Evolutionary conservation across 2,113 vertebrate species (phyloP), one percentile per base, ranked within the genome.

Genomic region (Lepus europaeus): DNA sequence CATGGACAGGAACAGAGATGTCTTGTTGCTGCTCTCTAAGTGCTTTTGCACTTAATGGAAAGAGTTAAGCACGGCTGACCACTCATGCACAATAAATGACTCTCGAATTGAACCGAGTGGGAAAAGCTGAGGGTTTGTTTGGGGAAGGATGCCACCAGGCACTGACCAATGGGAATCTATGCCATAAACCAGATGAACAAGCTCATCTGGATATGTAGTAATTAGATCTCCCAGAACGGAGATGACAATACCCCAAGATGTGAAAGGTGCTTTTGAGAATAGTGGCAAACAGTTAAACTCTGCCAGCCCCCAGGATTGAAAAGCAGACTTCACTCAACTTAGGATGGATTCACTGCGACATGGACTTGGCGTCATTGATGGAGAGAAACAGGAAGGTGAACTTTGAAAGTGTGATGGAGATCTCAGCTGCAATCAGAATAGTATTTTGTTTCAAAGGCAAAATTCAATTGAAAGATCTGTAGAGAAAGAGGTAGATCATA

Each of bases 1-100:
- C 96, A 27, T 51, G 97, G 97, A 97, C 96, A 92, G 94, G 97
- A 95, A 97, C 93, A 93, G 94, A 96, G 95, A 96, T 78, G 95
- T 89, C 97, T 96, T 80, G 19, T 87, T 86, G 82, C 90, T 78
- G 74, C 89, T 76, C 76, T 93, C 17, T 92, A 81, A 91, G 84
- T 95, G 86, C 86, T 92, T 76, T 94, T 95, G 79, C 93, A 78
- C 96, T 97, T 96, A 90, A 94, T 96, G 95, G 93, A 97, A 97
- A 95, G 97, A 88, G 96, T 97, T 95, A 96, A 97, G 39, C 23
- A 12, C 14, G 59, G 76, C 92, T 96, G 79, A 94, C 74, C 7
- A 1, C 89, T 95, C 77, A 29, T 72, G 90, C 70, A 25, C 59
- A 19, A 5, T 9, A 77, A 94, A 92, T 70, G 74, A 69, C 92